Conservation (phyloP, 37 sponge, comb jelly and placozoan species). For the Ianthella basta region DNA sequence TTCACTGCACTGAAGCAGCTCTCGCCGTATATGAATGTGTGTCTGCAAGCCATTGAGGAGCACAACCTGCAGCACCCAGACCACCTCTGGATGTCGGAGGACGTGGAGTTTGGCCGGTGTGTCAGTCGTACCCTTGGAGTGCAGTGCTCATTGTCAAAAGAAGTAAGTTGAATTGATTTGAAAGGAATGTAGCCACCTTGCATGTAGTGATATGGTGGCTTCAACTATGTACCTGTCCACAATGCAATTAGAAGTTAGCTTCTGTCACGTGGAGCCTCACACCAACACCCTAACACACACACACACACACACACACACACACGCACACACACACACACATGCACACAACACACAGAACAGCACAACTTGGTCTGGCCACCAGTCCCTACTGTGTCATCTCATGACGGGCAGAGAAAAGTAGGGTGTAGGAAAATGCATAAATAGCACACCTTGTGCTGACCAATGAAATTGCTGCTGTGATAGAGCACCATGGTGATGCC, state of each 20-base stretch:
- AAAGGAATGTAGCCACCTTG: too few relatives aligned
- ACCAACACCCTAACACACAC: slow-evolving; percentile 2
- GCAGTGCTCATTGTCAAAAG: slow-evolving; percentile 12
- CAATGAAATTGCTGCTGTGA: too few relatives aligned
- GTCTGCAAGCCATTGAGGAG: slow-evolving; percentile 1
- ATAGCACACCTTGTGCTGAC: too few relatives aligned
- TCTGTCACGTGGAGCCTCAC: background rate
- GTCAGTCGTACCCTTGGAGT: slow-evolving; percentile 22
- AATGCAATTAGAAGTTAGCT: too few relatives aligned
- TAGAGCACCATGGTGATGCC: too few relatives aligned
- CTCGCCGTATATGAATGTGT: background rate
- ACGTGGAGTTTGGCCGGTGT: slow-evolving; percentile 26
- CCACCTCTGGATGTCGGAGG: slow-evolving; percentile 14
- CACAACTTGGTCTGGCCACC: too few relatives aligned
- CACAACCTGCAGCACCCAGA: slow-evolving; percentile 4
- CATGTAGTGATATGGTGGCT: too few relatives aligned
- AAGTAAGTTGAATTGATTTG: slow-evolving; percentile 5
- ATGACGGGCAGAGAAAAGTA: too few relatives aligned
- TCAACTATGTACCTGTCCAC: too few relatives aligned
- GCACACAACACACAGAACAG: background rate
- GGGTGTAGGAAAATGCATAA: too few relatives aligned
- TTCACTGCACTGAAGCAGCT: slow-evolving; percentile 24
- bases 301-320: slow-evolving; percentile 23
- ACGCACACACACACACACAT: slow-evolving; percentile 19
- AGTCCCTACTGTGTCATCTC: too few relatives aligned